Evolutionary conservation across 2,113 vertebrate genomes (phyloP), one percentile per base, ranked within the genome.

Genomic region (Dissostichus mawsoni): DNA sequence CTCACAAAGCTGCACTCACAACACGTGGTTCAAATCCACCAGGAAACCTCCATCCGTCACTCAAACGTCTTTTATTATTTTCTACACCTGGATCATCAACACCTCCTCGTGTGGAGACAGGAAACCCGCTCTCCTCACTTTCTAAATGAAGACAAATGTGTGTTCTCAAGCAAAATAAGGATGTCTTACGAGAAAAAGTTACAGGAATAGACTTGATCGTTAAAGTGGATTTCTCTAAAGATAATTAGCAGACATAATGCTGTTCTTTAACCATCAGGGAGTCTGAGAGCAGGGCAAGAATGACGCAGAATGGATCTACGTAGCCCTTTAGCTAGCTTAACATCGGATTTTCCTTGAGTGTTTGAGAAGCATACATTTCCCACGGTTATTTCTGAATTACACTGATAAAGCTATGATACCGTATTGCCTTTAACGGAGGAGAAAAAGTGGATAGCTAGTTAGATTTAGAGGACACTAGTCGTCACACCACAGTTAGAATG

Each of bases 351-450:
- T 77, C 64, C 57, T 68, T n/a, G n/a, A 73, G 69, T 65, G 66
- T 76, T 74, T 50, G 59, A 77, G 79, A 80, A 61, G 47, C 64
- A 65, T 70, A 14, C 41, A 77, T 48, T 41, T 75, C 77, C 80
- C 73, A 48, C 68, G 69, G 11, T 83, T 82, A 84, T 85, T 74
- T 80, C 70, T 74, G 78, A 83, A 69, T 84, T 70, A 78, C 73
- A 67, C 80, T 76, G 64, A 87, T 73, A 48, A 91, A 92, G 86
- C 90, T 92, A 92, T 80, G 85, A 93, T 89, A 90, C 93, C 93
- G 48, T 81, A 88, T 88, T 94, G 93, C 92, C 93, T 93, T 94
- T 92, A 87, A 88, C 1, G 74, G 83, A 89, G 88, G 84, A 87
- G 78, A 82, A 84, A 45, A 70, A 71, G 89, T 84, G 69, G 81